phyloP scores from a whole-genome alignment of 2,113 vertebrate genomes.

The Zapus hudsonius region DNA sequence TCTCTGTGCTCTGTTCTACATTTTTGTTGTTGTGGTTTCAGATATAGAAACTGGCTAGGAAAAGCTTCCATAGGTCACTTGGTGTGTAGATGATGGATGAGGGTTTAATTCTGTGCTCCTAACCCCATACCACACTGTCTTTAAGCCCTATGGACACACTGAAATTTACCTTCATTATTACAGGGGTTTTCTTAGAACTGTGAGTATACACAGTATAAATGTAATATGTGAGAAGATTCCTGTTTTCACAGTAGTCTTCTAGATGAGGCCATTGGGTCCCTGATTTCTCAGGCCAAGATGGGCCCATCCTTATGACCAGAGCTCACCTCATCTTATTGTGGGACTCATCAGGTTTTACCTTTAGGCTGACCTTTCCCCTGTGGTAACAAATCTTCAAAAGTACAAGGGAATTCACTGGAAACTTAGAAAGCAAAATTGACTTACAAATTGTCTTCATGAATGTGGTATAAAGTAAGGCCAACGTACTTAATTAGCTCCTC shows the following conservation, averaged over 20 bases:
- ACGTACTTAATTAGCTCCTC: neutral
- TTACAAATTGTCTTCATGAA: neutral
- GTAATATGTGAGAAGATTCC: neutral
- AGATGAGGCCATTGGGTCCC: neutral
- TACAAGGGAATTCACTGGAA: neutral
- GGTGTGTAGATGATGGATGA: neutral
- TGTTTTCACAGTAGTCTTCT: neutral
- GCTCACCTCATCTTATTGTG: neutral
- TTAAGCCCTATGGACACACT: neutral
- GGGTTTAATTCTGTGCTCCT: neutral
- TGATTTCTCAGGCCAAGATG: neutral
- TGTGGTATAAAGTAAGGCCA: neutral
- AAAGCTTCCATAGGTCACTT: neutral
- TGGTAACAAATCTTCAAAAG: neutral
- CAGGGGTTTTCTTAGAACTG: neutral
- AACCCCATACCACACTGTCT: neutral
- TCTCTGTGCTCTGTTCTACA: neutral
- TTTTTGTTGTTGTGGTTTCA: neutral
- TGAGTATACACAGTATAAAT: neutral
- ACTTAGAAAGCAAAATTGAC: neutral
- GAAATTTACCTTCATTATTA: neutral
- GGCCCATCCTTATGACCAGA: neutral
- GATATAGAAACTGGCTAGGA: neutral
- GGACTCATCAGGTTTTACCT: neutral
- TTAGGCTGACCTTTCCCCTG: neutral